Conservation (phyloP, 2,113 vertebrate genomes). For the Terrapene triunguis region DNA sequence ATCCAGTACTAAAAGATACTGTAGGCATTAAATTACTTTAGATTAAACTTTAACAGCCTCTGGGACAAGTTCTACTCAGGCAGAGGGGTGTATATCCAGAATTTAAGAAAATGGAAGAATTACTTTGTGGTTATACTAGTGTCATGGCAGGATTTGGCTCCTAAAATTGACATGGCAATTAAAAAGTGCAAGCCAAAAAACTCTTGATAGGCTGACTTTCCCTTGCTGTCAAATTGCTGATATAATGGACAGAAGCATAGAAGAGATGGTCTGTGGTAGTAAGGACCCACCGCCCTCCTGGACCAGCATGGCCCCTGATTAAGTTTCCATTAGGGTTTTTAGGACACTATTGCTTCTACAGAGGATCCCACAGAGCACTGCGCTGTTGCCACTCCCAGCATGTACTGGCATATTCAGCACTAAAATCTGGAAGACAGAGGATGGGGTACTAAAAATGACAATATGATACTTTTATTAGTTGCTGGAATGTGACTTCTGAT, state of each 20-base stretch:
- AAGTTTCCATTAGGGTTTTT: rapidly evolving
- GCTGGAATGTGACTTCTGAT: not conserved
- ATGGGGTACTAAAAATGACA: not conserved
- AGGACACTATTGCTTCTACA: rapidly evolving
- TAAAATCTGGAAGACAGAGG: rapidly evolving
- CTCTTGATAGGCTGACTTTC: rapidly evolving
- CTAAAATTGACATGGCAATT: rapidly evolving
- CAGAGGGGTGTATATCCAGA: not conserved
- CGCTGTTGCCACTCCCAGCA: rapidly evolving
- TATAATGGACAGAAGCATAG: rapidly evolving
- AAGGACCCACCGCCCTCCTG: rapidly evolving
- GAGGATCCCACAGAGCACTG: not conserved
- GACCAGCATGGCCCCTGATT: not conserved
- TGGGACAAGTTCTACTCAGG: not conserved
- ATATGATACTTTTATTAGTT: not conserved
- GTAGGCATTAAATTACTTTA: rapidly evolving
- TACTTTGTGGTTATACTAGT: rapidly evolving
- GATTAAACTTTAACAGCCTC: not conserved
- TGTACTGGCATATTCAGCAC: rapidly evolving
- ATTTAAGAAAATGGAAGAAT: rapidly evolving
- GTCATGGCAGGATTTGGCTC: rapidly evolving
- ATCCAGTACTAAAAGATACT: not conserved
- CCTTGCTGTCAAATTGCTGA: not conserved
- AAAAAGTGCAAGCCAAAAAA: rapidly evolving
- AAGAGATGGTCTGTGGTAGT: rapidly evolving